These are phyloP conservation scores for Turritopsis dohrnii DNA, from an alignment of 30 jellyfish, hydroid and myxozoan genomes.

Conservation along the genomic window DNA sequence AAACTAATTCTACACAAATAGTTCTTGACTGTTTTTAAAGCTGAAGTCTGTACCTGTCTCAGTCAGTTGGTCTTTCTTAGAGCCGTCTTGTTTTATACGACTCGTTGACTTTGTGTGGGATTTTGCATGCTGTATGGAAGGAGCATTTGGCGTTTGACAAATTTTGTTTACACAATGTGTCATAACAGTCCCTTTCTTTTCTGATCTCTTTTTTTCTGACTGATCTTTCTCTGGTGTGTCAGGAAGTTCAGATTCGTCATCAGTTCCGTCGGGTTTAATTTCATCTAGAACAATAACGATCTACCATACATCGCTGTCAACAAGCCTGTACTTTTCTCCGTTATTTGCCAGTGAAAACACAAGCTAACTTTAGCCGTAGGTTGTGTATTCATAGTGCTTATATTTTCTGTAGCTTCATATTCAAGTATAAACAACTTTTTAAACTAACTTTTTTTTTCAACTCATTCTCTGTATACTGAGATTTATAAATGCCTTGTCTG, in stretches of 20 bases:
- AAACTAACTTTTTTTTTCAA: too few species aligned
- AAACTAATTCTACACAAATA: background rate
- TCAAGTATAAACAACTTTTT: too few species aligned
- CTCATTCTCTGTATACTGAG: too few species aligned
- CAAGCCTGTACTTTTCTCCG: background rate
- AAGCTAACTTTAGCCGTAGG: background rate
- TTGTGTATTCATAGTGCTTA: too few species aligned
- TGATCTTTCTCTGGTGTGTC: background rate
- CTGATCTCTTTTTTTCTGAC: constrained; percentile 23
- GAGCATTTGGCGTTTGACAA: constrained; percentile 88
- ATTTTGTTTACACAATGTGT: constrained; percentile 74
- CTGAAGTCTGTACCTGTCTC: constrained; percentile 22
- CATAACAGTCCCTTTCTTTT: constrained; percentile 77
- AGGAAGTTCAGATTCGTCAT: background rate
- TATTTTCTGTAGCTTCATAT: too few species aligned
- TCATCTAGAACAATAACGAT: constrained; percentile 2
- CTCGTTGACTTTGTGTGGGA: constrained; percentile 81
- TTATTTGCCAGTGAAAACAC: background rate
- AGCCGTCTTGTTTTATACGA: constrained; percentile 61
- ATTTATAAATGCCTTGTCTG: too few species aligned
- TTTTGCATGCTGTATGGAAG: constrained; percentile 68
- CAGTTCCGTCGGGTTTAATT: constrained; percentile 7
- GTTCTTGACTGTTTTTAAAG: background rate
- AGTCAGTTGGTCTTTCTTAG: constrained; percentile 27
- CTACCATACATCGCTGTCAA: background rate